Base-by-base conservation (phyloP, 2,888 invertebrate species). In the Creontiades dilutus region DNA sequence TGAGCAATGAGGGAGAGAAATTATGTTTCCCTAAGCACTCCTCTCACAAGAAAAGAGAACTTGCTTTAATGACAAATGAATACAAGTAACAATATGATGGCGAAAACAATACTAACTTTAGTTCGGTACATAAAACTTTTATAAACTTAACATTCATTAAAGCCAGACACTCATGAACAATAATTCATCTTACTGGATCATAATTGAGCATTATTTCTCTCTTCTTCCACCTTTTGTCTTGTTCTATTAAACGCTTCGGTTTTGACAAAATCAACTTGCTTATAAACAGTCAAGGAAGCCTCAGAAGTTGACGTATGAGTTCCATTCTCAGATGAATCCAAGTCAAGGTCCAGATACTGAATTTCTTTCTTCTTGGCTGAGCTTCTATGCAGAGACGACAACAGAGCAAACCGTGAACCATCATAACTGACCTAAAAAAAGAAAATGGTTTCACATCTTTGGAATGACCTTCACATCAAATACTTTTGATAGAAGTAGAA, bases 181-280 rank as follows among this genome's bases (percentile, higher is more conserved):
- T 28, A 37, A 46, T 14, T 27, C 47, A 19, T 78, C 46, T 78
- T 47, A 78, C 82, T 19, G 19, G 68, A 37, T 88, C 88, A 88
- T 37, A 88, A 55, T 23, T 88, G 88, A 52, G 88, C 88, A 28
- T 88, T 88, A 37, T 94, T 94, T 91, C 96, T 93, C 55, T 95
- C 95, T 91, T 95, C 96, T 93, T 96, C 97, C 0, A 96, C 96
- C 92, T 96, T 96, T 93, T 96, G 96, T 86, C 96, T 95, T 57
- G 97, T 98, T 90, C 96, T 96, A 93, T 97, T 97, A 93, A 99
- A 97, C 9, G 98, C 98, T 93, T 97, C 96, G 0, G 98, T 99
- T 94, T 98, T 98, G 86, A 97, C 94, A 94, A 98, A 98, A 94
- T 99, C 98, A 0, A 99, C 98, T 0, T 97, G 97, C 93, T 98